Percentiles rank a stretch among this genome's conserved stretches.
phyloP scores from a whole-genome alignment of 2,113 vertebrate genomes.

The Triplophysa siluroides region DNA sequence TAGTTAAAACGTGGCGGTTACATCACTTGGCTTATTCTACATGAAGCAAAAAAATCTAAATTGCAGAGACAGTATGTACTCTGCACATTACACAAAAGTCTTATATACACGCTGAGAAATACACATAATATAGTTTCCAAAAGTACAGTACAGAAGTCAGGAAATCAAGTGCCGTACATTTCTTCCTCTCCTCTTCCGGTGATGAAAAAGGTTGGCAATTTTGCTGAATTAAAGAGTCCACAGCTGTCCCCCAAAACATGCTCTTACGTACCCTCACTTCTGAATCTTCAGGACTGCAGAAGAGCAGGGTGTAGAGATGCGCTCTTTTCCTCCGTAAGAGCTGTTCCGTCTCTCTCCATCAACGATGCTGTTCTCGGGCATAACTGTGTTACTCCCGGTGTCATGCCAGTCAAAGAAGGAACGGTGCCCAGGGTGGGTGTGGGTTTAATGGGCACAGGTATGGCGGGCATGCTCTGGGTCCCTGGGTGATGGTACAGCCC shows the following conservation, averaged over 20 bases:
- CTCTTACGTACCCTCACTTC: conserved; percentile 29
- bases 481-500: conserved; percentile 83
- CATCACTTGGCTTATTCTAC: conserved; percentile 7
- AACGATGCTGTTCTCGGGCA: conserved; percentile 71
- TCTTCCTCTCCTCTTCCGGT: neutral
- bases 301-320: conserved; percentile 83
- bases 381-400: conserved; percentile 73
- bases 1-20: conserved; percentile 39
- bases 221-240: conserved; percentile 3
- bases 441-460: conserved; percentile 94
- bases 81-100: neutral
- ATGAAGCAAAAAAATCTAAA: conserved; percentile 3
- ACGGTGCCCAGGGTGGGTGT: conserved; percentile 81
- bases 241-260: conserved; percentile 17
- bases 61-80: neutral
- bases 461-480: conserved; percentile 84
- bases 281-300: conserved; percentile 72
- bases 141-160: neutral
- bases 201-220: neutral
- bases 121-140: neutral
- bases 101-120: neutral
- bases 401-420: conserved; percentile 77
- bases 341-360: conserved; percentile 75
- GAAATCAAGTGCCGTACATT: neutral
- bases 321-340: conserved; percentile 75